phyloP scores from a whole-genome alignment of 2,113 vertebrate species.

The human region GRCh38 chr1:231470501-231471000 shows the following conservation, averaged over 20 bases:
- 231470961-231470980: not conserved
- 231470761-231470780: not conserved
- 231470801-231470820: not conserved
- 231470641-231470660: not conserved
- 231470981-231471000: not conserved
- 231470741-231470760: not conserved
- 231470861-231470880: not conserved
- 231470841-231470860: not conserved
- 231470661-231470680: not conserved
- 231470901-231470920: not conserved
- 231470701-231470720: not conserved
- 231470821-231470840: not conserved
- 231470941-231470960: not conserved
- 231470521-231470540: no score
- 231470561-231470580: not conserved
- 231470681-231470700: not conserved
- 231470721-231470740: not conserved
- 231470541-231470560: not conserved
- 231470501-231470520: no score
- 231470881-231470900: not conserved
- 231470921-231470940: not conserved
- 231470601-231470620: not conserved
- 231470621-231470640: not conserved
- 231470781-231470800: not conserved
- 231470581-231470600: not conserved